Percentiles rank a stretch among this genome's conserved stretches.
phyloP scores from a whole-genome alignment of 1,140 invertebrate species.

The Bombus sylvicola region DNA sequence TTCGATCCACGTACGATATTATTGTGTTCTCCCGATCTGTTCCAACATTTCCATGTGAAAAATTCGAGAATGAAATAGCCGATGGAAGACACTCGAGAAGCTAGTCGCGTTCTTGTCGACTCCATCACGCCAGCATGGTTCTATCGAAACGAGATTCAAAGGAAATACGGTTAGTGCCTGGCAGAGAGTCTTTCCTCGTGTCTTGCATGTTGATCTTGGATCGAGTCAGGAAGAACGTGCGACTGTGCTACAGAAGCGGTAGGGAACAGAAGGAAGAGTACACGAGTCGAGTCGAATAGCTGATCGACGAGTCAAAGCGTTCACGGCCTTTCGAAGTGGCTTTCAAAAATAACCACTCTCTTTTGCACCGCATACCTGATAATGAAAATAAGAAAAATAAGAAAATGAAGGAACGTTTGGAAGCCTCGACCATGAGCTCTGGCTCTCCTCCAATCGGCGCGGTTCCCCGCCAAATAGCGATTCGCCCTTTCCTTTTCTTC shows the following conservation, averaged over 20 bases:
- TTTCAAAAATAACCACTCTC: slow-evolving; percentile 48
- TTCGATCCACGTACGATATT: not conserved
- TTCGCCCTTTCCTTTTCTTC: slow-evolving; percentile 16
- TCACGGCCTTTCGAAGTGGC: not conserved
- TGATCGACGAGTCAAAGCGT: slow-evolving; percentile 29
- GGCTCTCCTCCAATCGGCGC: slow-evolving; percentile 57
- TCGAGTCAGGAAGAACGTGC: not conserved
- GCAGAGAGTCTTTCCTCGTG: not conserved
- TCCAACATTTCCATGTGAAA: not conserved
- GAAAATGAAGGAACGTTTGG: slow-evolving; percentile 51
- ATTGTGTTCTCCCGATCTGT: too few relatives aligned
- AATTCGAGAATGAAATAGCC: not conserved
- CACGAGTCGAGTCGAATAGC: slow-evolving; percentile 19
- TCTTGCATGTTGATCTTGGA: not conserved
- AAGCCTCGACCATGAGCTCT: slow-evolving; percentile 44
- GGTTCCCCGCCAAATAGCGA: slow-evolving; percentile 52
- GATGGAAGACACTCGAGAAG: not conserved
- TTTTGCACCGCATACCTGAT: not conserved
- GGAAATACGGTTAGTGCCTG: not conserved
- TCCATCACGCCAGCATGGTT: not conserved
- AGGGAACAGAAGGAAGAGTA: not conserved
- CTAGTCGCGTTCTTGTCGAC: not conserved
- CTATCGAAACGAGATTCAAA: not conserved
- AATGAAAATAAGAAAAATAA: slow-evolving; percentile 32
- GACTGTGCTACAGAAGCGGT: not conserved